A percentile compares a stretch with the other conserved stretches of the same genome.
Evolutionary conservation across 2,113 vertebrate genomes (phyloP).

Genomic region (Mus pahari): DNA sequence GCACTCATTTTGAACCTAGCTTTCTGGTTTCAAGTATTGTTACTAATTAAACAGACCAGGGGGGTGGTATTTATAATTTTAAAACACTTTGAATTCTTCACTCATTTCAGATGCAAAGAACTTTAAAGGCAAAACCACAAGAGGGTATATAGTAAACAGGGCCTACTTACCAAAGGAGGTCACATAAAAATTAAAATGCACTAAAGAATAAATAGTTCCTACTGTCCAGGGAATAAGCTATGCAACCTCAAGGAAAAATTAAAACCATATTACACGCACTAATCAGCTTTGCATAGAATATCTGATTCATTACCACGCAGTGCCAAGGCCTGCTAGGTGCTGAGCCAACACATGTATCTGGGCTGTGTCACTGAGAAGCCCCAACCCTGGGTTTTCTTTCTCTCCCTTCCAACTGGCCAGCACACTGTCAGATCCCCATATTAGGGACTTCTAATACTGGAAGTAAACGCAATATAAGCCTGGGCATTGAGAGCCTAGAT

Average conservation of each 20-base stretch:
- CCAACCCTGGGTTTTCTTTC: background rate
- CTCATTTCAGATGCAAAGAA: conserved; percentile 57
- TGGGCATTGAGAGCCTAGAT: background rate
- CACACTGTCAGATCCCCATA: background rate
- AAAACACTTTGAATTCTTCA: conserved; percentile 48
- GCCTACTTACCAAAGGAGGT: conserved; percentile 63
- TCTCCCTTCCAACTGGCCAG: background rate
- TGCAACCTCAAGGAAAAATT: conserved; percentile 58
- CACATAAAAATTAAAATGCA: conserved; percentile 72
- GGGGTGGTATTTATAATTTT: conserved; percentile 4
- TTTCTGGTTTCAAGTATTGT: conserved; percentile 16
- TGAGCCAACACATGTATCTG: background rate
- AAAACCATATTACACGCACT: conserved; percentile 68
- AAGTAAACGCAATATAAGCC: background rate
- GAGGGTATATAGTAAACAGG: conserved; percentile 16
- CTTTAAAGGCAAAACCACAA: conserved; percentile 65
- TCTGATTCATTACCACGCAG: conserved; percentile 46
- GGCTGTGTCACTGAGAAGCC: background rate
- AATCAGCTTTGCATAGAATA: conserved; percentile 43
- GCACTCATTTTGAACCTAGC: conserved; percentile 15
- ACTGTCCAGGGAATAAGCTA: conserved; percentile 48
- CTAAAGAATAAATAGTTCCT: conserved; percentile 59
- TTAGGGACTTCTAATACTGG: background rate
- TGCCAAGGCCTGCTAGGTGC: conserved; percentile 11
- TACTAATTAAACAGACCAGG: conserved; percentile 40